Percentiles rank a stretch among this genome's conserved stretches.
Conservation (phyloP, 2,888 invertebrate genomes). For the Hypercompe scribonia region DNA sequence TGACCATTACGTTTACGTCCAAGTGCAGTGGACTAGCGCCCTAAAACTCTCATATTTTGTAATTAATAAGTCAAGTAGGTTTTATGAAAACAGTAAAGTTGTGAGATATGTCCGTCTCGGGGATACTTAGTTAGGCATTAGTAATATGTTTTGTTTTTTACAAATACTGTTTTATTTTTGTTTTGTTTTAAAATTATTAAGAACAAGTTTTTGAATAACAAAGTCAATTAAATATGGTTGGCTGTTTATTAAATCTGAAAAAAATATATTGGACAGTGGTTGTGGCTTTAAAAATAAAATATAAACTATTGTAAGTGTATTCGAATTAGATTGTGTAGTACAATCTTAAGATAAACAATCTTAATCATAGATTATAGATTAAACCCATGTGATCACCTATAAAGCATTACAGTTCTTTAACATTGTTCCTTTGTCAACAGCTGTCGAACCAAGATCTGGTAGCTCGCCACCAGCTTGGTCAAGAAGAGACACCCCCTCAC, state of each 20-base stretch:
- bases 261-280: not conserved
- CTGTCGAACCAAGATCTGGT: slow-evolving; percentile 63
- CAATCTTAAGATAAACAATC: not conserved
- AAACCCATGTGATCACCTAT: not conserved
- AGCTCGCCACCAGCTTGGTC: slow-evolving; percentile 70
- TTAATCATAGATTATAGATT: not conserved
- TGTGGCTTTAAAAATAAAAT: too few relatives aligned
- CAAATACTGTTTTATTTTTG: slow-evolving; percentile 30
- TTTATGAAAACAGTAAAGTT: slow-evolving; percentile 37
- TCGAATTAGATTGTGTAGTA: too few relatives aligned
- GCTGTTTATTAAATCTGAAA: too few relatives aligned
- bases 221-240: not conserved
- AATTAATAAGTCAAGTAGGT: slow-evolving; percentile 40
- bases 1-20: slow-evolving; percentile 5
- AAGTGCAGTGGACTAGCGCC: slow-evolving; percentile 8
- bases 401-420: not conserved
- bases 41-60: slow-evolving; percentile 34
- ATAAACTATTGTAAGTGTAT: too few relatives aligned
- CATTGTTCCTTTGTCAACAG: slow-evolving; percentile 31
- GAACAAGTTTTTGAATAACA: not conserved
- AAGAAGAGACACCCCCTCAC: slow-evolving; percentile 80
- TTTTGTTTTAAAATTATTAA: slow-evolving; percentile 5
- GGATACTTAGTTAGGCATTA: slow-evolving; percentile 22
- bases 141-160: slow-evolving; percentile 23
- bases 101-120: slow-evolving; percentile 35